Evolutionary conservation across 2,113 vertebrate genomes (phyloP), one percentile per base, ranked within the genome.

Genomic region (Tretioscincus oriximinensis): DNA sequence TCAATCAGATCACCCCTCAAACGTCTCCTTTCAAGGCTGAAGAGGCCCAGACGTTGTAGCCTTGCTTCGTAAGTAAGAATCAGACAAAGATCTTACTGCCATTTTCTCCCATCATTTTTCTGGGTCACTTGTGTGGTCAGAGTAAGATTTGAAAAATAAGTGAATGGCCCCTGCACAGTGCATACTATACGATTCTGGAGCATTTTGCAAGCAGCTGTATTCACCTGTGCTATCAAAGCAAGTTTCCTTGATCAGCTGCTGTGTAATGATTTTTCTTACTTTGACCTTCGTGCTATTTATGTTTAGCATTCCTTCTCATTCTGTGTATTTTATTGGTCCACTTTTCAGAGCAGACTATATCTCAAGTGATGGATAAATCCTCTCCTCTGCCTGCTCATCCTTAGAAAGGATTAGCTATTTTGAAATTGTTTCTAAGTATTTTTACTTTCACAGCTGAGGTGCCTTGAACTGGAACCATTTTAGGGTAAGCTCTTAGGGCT

Each of bases 251-350:
- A 71, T 69, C 41, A 51, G 12, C 47, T 69, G 14, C 26, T 49
- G 41, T 28, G 49, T 71, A 71, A 70, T 70, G n/a, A 64, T 61
- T 76, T 70, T 21, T 82, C 66, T 63, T 61, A 76, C 29, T 71
- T 82, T 76, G 21, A 77, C 41, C 73, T 82, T 82, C 61, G 63
- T 28, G 58, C 60, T 61, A 69, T 14, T 49, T 41, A 70, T 51
- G 8, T 11, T 29, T 29, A 29, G 54, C 26, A 7, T 63, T 76
- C 64, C 12, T 10, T 76, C 16, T 54, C 66, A 14, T 21, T n/a
- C 54, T 26, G 41, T 70, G 70, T 58, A 35, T 76, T 82, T 70
- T 64, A 73, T 63, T 70, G 41, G 26, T 12, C 35, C 28, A 49
- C 22, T 63, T 76, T 76, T 10, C 63, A 31, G 66, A 21, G n/a